Conservation (phyloP, 2,797 vertebrate species). For the Crocidura indochinensis region DNA sequence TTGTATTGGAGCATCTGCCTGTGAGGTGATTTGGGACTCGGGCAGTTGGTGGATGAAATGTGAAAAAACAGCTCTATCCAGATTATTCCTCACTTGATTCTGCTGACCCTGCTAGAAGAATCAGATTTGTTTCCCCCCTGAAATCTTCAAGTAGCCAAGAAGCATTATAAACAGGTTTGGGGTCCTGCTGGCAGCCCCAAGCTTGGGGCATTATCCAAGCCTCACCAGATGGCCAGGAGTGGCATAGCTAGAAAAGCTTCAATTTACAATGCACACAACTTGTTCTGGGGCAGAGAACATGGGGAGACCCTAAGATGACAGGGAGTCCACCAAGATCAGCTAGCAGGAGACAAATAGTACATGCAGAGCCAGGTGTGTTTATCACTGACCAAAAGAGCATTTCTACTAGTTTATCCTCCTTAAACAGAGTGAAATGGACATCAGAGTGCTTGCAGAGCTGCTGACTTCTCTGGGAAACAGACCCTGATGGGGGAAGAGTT, state of each 20-base stretch:
- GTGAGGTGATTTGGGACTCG: not conserved
- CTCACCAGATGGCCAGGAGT: constrained; percentile 30
- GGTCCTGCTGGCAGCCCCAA: not conserved
- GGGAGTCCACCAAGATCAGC: fast-evolving
- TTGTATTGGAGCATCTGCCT: fast-evolving
- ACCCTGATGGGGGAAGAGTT: too few relatives aligned
- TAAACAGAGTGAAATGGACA: fast-evolving
- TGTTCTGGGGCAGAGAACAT: not conserved
- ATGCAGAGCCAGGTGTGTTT: not conserved
- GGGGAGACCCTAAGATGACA: not conserved
- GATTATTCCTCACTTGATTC: not conserved
- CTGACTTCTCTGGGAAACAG: not conserved
- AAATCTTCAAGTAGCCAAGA: not conserved
- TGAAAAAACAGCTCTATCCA: not conserved
- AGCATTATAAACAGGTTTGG: not conserved
- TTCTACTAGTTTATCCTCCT: fast-evolving
- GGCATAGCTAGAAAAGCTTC: not conserved
- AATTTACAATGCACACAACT: fast-evolving
- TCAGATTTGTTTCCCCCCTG: not conserved
- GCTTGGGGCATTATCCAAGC: fast-evolving
- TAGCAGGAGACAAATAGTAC: not conserved
- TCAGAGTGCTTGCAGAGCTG: not conserved
- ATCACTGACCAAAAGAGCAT: not conserved
- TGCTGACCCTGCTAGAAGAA: not conserved
- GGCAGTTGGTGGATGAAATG: not conserved